Percentiles rank a stretch among this genome's conserved stretches.
phyloP scores from a whole-genome alignment of 2,113 vertebrate species.

The Serinus canaria region DNA sequence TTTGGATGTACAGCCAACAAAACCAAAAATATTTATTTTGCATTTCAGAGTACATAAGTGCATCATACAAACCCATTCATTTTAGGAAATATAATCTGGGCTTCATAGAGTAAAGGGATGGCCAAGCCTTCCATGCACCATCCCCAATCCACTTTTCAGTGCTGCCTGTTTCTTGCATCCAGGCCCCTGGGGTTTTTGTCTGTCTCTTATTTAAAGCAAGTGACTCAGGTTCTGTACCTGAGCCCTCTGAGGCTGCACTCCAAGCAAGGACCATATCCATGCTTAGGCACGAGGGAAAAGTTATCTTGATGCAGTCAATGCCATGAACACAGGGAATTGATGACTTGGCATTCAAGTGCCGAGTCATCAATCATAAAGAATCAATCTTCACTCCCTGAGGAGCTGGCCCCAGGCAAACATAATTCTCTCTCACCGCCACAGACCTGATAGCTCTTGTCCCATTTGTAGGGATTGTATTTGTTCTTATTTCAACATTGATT shows the following conservation, averaged over 20 bases:
- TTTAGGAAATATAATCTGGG: neutral
- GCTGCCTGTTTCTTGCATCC: neutral
- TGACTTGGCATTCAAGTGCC: constrained; percentile 78
- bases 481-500: constrained; percentile 79
- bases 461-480: constrained; percentile 75
- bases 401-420: constrained; percentile 74
- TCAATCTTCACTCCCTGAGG: constrained; percentile 75
- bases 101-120: neutral
- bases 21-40: neutral
- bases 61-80: neutral
- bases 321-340: constrained; percentile 73
- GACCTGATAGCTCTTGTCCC: constrained; percentile 74
- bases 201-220: constrained; percentile 29
- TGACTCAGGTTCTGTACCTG: neutral
- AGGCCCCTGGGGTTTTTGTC: neutral
- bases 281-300: constrained; percentile 69
- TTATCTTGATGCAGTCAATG: constrained; percentile 76
- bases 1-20: neutral
- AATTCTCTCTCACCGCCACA: constrained; percentile 77
- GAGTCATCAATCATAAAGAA: constrained; percentile 81
- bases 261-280: constrained; percentile 22
- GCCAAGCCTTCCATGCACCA: neutral
- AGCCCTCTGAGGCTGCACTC: constrained; percentile 49
- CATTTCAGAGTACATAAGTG: neutral
- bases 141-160: neutral